Evolutionary conservation across 2,888 invertebrate species (phyloP), one percentile per base, ranked within the genome.

Genomic region (Gymnosoma rotundatum): DNA sequence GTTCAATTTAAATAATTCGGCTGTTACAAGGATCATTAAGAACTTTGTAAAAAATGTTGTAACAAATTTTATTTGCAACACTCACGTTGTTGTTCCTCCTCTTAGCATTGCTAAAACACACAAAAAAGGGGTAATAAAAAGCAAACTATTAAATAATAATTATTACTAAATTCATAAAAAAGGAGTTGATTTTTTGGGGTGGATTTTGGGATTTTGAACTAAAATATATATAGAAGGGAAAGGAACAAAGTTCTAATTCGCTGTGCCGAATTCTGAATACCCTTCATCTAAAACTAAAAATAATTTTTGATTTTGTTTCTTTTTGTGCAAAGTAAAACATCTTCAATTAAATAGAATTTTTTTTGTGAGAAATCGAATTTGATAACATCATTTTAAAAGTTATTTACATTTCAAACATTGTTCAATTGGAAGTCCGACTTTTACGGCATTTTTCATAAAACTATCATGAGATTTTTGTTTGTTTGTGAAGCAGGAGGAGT

Each of bases 141-240:
- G 16, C 6, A 60, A 75, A 66, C 52, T 48, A 70, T 66, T 48
- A 58, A 50, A 73, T 50, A 61, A 56, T 76, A 81, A 80, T 72
- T 72, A 80, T 76, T 80, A 48, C 25, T 38, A 75, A 48, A 48
- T 63, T 67, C 74, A 63, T 74, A n/a, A 32, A 66, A 73, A 60
- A 58, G 12, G 10, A 73, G 54, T 42, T 32, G 18, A 16, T 56
- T 12, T 50, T 50, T 38, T 73, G 61, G 69, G 73, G 78, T 18
- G 50, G 50, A 52, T 52, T 52, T 20, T 2, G 9, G 50, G 50
- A 16, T n/a, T 48, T 48, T 48, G n/a, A 52, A 18, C 20, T 9
- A 52, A 25, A 52, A 52, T 20, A 9, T 0, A 9, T 0, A 20
- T 9, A 18, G 20, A 52, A n/a, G 5, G 4, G 14, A 16, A 48